A percentile compares a stretch with the other conserved stretches of the same genome.
Conservation (phyloP, 2,888 invertebrate genomes). For the Cephus nigrinus region DNA sequence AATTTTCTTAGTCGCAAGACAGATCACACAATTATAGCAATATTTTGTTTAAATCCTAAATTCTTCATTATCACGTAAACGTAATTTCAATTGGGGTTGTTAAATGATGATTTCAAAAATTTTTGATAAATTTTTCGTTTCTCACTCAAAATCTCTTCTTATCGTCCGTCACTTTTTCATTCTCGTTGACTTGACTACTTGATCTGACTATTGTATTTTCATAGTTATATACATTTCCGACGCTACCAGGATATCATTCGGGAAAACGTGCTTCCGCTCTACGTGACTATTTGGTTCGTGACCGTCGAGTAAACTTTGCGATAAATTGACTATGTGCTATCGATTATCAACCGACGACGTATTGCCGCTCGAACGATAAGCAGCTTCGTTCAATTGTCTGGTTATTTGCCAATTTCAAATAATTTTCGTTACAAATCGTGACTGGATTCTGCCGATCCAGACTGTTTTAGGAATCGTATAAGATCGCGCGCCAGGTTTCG, state of each 20-base stretch:
- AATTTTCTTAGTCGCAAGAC: too few relatives aligned
- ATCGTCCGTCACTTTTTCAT: background rate
- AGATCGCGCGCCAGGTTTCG: too few relatives aligned
- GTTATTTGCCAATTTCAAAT: background rate
- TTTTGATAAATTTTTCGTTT: too few relatives aligned
- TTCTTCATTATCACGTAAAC: too few relatives aligned
- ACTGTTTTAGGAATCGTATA: too few relatives aligned
- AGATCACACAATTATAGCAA: too few relatives aligned
- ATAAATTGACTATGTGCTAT: background rate
- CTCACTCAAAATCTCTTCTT: too few relatives aligned
- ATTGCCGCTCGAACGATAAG: background rate
- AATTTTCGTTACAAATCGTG: background rate
- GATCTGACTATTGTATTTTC: background rate
- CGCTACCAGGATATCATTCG: background rate
- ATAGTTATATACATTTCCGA: background rate
- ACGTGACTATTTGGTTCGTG: background rate
- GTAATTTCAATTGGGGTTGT: too few relatives aligned
- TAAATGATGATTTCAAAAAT: too few relatives aligned
- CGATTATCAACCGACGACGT: background rate
- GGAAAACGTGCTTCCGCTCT: background rate
- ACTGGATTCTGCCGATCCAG: background rate
- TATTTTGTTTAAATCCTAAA: too few relatives aligned
- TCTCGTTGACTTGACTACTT: too few relatives aligned
- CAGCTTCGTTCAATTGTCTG: background rate
- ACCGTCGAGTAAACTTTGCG: background rate